A percentile compares a stretch with the other conserved stretches of the same genome.
phyloP scores from a whole-genome alignment of 2,888 invertebrate genomes.

The Ophion costatus region DNA sequence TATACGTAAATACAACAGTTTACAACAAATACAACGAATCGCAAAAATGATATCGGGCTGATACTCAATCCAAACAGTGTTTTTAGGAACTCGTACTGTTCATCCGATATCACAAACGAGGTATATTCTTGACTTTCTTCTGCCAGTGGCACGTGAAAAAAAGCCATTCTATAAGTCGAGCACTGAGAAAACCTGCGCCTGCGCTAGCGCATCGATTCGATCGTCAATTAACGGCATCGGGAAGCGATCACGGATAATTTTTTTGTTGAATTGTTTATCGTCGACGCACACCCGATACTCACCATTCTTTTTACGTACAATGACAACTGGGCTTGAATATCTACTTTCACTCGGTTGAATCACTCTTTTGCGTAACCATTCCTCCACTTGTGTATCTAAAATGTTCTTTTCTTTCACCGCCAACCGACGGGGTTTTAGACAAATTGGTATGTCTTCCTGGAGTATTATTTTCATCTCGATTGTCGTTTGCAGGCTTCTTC shows the following conservation, averaged over 20 bases:
- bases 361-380: no score
- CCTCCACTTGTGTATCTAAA: no score
- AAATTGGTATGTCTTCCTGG: no score
- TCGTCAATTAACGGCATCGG: conserved; percentile 72
- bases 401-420: no score
- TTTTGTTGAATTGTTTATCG: no score
- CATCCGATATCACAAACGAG: conserved; percentile 67
- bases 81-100: conserved; percentile 67
- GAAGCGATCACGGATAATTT: conserved; percentile 64
- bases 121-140: conserved; percentile 69
- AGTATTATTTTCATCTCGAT: no score
- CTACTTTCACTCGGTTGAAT: no score
- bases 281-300: no score
- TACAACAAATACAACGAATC: conserved; percentile 68
- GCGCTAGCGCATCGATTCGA: conserved; percentile 64
- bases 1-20: conserved; percentile 42
- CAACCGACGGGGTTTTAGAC: no score
- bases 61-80: conserved; percentile 54
- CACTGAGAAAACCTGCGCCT: conserved; percentile 62
- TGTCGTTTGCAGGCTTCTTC: no score
- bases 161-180: conserved; percentile 70
- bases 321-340: no score
- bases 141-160: conserved; percentile 69
- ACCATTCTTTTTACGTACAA: no score
- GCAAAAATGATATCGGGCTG: conserved; percentile 63